These are phyloP conservation scores for Papilio aristodemus DNA, from an alignment of 1,140 invertebrate genomes.

Conservation along the genomic window DNA sequence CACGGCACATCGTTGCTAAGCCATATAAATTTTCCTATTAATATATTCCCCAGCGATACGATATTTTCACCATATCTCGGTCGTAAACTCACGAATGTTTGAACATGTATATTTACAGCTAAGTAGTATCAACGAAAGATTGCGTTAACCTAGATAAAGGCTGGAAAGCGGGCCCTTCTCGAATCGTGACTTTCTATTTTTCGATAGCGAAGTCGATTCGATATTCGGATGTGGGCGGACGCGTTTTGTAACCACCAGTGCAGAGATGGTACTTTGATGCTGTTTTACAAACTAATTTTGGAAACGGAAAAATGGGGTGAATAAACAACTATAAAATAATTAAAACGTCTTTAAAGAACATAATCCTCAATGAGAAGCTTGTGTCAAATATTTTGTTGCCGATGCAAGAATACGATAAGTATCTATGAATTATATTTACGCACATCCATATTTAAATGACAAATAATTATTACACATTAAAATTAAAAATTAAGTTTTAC, in stretches of 20 bases:
- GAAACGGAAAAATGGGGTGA: not conserved
- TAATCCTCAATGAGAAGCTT: not conserved
- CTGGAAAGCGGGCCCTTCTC: conserved; percentile 69
- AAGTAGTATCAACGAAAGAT: conserved; percentile 48
- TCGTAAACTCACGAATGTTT: conserved; percentile 34
- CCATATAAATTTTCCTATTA: conserved; percentile 25
- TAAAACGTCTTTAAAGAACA: not conserved
- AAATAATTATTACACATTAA: too few relatives aligned
- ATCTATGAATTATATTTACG: too few relatives aligned
- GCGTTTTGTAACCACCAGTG: conserved; percentile 50
- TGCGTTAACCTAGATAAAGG: conserved; percentile 66
- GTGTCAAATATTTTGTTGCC: too few relatives aligned
- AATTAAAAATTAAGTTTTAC: too few relatives aligned
- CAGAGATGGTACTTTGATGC: conserved; percentile 14
- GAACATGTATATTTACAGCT: conserved; percentile 35
- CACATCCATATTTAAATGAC: too few relatives aligned
- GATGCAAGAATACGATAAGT: too few relatives aligned
- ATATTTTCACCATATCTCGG: conserved; percentile 31
- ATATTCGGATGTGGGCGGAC: conserved; percentile 72
- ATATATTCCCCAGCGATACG: conserved; percentile 4
- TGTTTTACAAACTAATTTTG: not conserved
- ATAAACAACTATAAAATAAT: not conserved
- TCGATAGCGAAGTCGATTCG: conserved; percentile 65
- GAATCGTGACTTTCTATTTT: conserved; percentile 77
- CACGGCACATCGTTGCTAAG: conserved; percentile 17